Conservation (phyloP, 2,888 invertebrate genomes). For the Drosophila rubida region DNA sequence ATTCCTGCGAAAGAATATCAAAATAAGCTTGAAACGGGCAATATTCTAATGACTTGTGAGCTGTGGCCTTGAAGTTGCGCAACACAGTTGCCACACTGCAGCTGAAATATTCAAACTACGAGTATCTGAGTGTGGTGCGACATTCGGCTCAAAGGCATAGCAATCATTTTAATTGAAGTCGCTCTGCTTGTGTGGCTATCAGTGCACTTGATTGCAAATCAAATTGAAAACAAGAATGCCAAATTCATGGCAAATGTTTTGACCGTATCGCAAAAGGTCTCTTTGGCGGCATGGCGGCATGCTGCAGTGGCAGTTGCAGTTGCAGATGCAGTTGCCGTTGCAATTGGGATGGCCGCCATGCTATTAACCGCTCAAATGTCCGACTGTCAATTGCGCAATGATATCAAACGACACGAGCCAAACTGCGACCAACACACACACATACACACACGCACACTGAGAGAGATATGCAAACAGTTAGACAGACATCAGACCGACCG, state of each 20-base stretch:
- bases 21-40: not conserved
- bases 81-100: not conserved
- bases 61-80: not conserved
- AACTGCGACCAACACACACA: conserved; percentile 11
- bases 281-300: not conserved
- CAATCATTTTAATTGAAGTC: conserved; percentile 1
- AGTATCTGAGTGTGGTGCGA: not conserved
- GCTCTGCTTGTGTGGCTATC: no score
- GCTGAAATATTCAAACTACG: not conserved
- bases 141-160: not conserved
- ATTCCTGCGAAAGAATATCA: not conserved
- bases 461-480: conserved; percentile 21
- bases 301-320: conserved; percentile 14
- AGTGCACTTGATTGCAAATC: conserved; percentile 15
- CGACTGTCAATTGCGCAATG: conserved; percentile 75
- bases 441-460: not conserved
- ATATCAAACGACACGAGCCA: conserved; percentile 62
- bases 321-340: conserved; percentile 29
- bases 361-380: conserved; percentile 56
- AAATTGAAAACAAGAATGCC: conserved; percentile 60
- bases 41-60: not conserved
- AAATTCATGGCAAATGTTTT: conserved; percentile 63
- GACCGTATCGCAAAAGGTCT: conserved; percentile 26
- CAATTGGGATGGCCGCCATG: conserved; percentile 41
- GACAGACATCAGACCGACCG: conserved; percentile 38